Evolutionary conservation across 2,888 invertebrate species (phyloP).

Genomic region (Dolichopus griseipennis): DNA sequence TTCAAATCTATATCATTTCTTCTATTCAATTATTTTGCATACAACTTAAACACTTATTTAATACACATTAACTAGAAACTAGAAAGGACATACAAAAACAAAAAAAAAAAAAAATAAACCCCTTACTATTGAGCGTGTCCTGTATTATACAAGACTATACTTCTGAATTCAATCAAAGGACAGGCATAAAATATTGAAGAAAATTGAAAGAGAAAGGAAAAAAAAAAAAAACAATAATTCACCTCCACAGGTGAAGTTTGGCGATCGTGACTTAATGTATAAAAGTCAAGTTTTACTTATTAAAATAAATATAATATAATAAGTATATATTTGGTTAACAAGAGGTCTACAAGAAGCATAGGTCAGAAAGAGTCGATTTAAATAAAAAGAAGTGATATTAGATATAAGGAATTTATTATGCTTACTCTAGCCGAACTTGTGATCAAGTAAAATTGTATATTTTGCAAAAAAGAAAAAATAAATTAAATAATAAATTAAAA

Average conservation of each 20-base stretch:
- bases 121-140: neutral
- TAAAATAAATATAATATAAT: no score
- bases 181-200: constrained; percentile 17
- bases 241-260: constrained; percentile 24
- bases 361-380: no score
- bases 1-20: neutral
- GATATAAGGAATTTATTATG: no score
- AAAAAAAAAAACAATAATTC: constrained; percentile 24
- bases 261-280: neutral
- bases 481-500: no score
- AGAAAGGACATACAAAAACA: constrained; percentile 16
- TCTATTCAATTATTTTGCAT: neutral
- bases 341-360: no score
- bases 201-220: neutral
- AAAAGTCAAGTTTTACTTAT: neutral
- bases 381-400: no score
- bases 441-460: no score
- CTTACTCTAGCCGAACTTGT: no score
- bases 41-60: neutral
- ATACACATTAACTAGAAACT: constrained; percentile 18
- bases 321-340: no score
- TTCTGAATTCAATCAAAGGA: constrained; percentile 30
- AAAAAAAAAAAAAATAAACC: constrained; percentile 20
- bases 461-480: no score
- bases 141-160: constrained; percentile 18